phyloP scores from a whole-genome alignment of 2,888 invertebrate genomes.

The Limnephilus rhombicus region DNA sequence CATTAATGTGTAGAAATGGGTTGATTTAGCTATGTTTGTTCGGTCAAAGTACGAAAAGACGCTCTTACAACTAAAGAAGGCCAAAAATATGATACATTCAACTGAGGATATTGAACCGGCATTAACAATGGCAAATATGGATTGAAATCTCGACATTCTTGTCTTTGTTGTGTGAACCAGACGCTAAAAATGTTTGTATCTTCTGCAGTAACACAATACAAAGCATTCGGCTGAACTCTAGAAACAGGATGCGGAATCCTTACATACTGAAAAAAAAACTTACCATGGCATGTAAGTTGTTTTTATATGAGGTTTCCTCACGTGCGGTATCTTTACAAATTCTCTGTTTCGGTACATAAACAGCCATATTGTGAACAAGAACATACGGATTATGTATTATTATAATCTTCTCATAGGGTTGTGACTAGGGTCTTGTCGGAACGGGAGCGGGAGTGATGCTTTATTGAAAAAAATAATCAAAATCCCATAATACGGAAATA shows the following conservation, averaged over 20 bases:
- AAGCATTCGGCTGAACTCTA: neutral
- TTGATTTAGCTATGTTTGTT: neutral
- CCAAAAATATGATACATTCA: neutral
- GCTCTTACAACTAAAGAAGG: neutral
- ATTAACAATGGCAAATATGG: neutral
- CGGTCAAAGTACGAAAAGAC: neutral
- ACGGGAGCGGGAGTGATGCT: too few species aligned
- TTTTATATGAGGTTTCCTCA: neutral
- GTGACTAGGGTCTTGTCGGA: too few species aligned
- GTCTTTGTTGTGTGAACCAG: neutral
- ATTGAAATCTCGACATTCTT: neutral
- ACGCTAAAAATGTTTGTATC: neutral
- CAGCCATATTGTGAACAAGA: neutral
- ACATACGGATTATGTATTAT: neutral
- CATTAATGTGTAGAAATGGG: neutral
- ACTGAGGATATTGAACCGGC: neutral
- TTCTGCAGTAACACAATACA: neutral
- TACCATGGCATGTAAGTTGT: neutral
- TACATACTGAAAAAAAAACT: neutral
- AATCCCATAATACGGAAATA: too few species aligned
- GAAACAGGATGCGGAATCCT: conserved; percentile 21
- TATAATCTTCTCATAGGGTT: neutral
- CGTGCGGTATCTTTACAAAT: neutral
- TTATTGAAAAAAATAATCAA: too few species aligned
- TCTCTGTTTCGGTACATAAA: neutral